Conservation (phyloP, 2,113 vertebrate genomes). For the Xiphias gladius region DNA sequence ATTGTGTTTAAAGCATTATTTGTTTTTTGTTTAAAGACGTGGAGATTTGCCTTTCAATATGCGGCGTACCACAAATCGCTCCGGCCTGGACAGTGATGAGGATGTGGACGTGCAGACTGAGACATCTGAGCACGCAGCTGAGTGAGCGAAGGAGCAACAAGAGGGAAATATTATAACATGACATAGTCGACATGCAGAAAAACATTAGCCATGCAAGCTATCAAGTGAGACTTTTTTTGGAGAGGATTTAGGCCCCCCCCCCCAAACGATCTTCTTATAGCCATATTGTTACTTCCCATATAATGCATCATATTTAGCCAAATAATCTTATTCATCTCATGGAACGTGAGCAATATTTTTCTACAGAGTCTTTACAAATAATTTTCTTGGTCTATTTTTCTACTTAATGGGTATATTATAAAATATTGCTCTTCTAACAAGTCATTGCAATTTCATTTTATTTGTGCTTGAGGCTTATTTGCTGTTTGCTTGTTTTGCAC, state of each 20-base stretch:
- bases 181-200: constrained; percentile 4
- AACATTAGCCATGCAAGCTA: neutral
- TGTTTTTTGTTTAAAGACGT: constrained; percentile 65
- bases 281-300: constrained; percentile 29
- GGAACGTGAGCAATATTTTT: constrained; percentile 40
- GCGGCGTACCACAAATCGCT: constrained; percentile 61
- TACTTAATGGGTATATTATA: constrained; percentile 31
- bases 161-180: neutral
- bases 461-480: constrained; percentile 15
- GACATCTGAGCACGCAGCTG: constrained; percentile 60
- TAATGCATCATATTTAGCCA: constrained; percentile 52
- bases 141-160: constrained; percentile 60
- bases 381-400: constrained; percentile 60
- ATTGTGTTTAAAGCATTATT: neutral
- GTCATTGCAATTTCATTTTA: constrained; percentile 6
- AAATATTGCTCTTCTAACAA: constrained; percentile 19
- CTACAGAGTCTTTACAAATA: constrained; percentile 27
- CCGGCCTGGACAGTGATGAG: constrained; percentile 81
- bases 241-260: constrained; percentile 8
- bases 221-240: neutral
- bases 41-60: constrained; percentile 74
- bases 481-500: constrained; percentile 57
- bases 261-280: constrained; percentile 5
- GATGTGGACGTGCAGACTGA: constrained; percentile 69
- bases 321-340: constrained; percentile 27